Evolutionary conservation across 2,113 vertebrate species (phyloP).

Genomic region (Gadus macrocephalus): DNA sequence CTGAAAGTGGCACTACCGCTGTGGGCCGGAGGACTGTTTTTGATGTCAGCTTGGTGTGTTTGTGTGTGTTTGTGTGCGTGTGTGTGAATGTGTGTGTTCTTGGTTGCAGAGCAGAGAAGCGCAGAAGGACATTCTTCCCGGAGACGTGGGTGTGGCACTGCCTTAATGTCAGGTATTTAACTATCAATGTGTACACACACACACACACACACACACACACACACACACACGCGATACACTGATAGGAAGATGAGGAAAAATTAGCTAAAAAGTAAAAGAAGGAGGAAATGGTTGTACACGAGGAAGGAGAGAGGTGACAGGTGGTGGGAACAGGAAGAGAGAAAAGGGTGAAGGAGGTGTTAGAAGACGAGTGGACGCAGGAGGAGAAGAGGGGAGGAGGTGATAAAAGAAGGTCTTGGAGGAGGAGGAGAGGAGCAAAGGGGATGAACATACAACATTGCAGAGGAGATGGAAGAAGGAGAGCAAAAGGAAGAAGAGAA

Average conservation of each 20-base stretch:
- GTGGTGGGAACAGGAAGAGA: too few relatives aligned
- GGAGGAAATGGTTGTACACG: background rate
- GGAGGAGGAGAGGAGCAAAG: conserved; percentile 5
- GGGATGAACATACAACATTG: too few relatives aligned
- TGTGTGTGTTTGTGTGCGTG: conserved; percentile 49
- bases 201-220: too few relatives aligned
- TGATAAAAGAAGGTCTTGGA: background rate
- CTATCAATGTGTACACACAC: conserved; percentile 2
- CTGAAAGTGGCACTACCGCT: conserved; percentile 22
- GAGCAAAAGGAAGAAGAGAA: background rate
- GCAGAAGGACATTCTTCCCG: conserved; percentile 86
- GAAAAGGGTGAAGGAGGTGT: too few relatives aligned
- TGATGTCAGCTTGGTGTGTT: conserved; percentile 46
- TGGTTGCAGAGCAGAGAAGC: conserved; percentile 80
- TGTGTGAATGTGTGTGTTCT: conserved; percentile 48
- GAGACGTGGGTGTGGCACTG: conserved; percentile 92
- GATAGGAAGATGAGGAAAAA: conserved; percentile 1
- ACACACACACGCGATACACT: background rate
- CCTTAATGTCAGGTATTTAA: conserved; percentile 83
- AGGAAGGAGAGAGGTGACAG: conserved; percentile 27
- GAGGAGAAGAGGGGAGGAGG: too few relatives aligned
- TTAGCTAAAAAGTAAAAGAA: background rate
- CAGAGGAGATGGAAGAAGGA: too few relatives aligned
- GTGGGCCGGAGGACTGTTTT: conserved; percentile 36
- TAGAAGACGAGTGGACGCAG: too few relatives aligned